Evolutionary conservation across 2,113 vertebrate species (phyloP).

Genomic region (Gulo gulo): DNA sequence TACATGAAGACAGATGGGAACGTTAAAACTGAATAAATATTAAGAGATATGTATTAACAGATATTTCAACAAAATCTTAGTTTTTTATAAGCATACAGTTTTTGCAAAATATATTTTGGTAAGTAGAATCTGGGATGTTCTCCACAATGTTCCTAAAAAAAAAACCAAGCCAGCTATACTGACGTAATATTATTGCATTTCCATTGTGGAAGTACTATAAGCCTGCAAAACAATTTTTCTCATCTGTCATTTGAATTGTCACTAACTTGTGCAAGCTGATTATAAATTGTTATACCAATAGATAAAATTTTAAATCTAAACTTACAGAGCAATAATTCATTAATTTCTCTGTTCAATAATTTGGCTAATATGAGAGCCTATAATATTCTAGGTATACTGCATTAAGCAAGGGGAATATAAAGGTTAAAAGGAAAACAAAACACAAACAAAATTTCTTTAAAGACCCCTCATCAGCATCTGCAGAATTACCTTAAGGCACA

Average conservation of each 20-base stretch:
- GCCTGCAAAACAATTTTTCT: neutral
- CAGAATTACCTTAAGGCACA: neutral
- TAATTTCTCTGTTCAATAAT: neutral
- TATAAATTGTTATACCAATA: slow-evolving; percentile 1
- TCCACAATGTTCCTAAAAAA: neutral
- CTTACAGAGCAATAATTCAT: neutral
- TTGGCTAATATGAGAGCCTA: neutral
- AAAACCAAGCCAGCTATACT: neutral
- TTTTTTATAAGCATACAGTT: neutral
- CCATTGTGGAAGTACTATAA: neutral
- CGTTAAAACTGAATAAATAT: slow-evolving; percentile 23
- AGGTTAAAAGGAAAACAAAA: neutral
- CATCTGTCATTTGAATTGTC: neutral
- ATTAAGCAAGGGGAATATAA: neutral
- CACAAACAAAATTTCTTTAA: neutral
- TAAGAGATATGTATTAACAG: neutral
- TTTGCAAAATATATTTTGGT: slow-evolving; percentile 36
- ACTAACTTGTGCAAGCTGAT: neutral
- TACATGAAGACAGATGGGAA: neutral
- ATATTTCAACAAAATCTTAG: neutral
- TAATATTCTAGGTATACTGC: neutral
- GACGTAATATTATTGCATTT: neutral
- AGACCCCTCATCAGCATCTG: neutral
- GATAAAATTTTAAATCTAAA: neutral
- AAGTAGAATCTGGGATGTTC: neutral